Base-by-base conservation (phyloP, 2,888 invertebrate species). In the Rhopalosiphum nymphaeae region DNA sequence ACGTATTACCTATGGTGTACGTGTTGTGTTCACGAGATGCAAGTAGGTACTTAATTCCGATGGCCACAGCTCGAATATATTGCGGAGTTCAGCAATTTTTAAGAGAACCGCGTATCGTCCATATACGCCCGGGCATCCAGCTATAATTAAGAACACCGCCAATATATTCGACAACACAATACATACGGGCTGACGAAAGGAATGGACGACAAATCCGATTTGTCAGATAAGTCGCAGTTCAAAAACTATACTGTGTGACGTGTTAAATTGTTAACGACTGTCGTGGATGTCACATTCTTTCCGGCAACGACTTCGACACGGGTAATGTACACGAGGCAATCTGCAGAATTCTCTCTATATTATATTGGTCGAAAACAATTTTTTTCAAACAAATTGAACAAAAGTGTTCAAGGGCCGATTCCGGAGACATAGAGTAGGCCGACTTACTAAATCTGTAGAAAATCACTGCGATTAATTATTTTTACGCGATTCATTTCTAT, bases 381-480 rank as follows among this genome's bases (percentile, higher is more conserved):
- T n/a, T n/a, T n/a, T 88, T 36, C 53, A 9, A 0, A 1, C 4
- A 25, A 26, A 56, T 36, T 36, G 16, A 0, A 1, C 4, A 25
- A 26, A 56, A 53, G 26, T 21, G 56, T 26, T 87, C 36, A 36
- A 36, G 36, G 36, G 1, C 42, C 26, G 11, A 36, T 26, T 13
- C 36, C 36, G 36, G 88, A 56, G 25, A 36, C 53, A 3, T 25
- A 10, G 42, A 67, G 13, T 13, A n/a, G n/a, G 67, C 29, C 10
- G 13, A 9, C 11, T 29, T 3, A 16, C 42, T 21, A 85, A 42
- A 84, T 42, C 26, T 21, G 88, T 53, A 36, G 53, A 36, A 42
- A 88, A 36, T 56, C 88, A 42, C 13, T 36, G 11, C 88, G 36
- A 88, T 88, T 88, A 88, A 88, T 88, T 56, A 53, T 67, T n/a